These are phyloP conservation scores for Gadopsis bispinosus DNA, from an alignment of 2,797 vertebrate species.

Conservation along the genomic window DNA sequence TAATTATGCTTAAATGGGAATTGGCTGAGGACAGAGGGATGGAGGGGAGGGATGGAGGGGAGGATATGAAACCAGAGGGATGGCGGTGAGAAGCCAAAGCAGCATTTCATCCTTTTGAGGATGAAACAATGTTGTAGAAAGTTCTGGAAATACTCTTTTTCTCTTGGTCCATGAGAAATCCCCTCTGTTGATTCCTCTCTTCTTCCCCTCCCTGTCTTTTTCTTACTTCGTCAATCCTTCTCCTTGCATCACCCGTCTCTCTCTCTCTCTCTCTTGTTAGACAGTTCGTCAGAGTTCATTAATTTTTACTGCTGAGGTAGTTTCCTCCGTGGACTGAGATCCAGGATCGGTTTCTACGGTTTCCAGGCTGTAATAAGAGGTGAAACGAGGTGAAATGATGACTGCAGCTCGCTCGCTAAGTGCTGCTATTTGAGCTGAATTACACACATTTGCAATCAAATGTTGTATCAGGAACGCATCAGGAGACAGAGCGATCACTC, in stretches of 20 bases:
- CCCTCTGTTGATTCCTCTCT: background rate
- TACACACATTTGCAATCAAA: constrained; percentile 39
- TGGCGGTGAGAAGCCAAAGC: background rate
- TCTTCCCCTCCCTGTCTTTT: background rate
- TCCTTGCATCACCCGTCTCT: constrained; percentile 32
- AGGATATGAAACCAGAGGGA: constrained; percentile 19
- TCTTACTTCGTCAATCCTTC: constrained; percentile 16
- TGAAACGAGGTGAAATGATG: constrained; percentile 56
- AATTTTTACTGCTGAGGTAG: constrained; percentile 95
- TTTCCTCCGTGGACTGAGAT: constrained; percentile 78
- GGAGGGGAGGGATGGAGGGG: constrained; percentile 13
- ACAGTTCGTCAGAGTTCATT: constrained; percentile 93
- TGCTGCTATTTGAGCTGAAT: constrained; percentile 45
- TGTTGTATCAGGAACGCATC: constrained; percentile 15
- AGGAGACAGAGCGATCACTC: background rate
- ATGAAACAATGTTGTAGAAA: constrained; percentile 13
- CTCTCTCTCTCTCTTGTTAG: constrained; percentile 47
- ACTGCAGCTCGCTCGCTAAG: constrained; percentile 22
- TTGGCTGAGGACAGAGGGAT: constrained; percentile 15
- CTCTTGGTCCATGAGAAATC: constrained; percentile 18
- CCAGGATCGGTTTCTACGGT: constrained; percentile 38
- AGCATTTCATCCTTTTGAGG: background rate
- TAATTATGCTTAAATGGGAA: constrained; percentile 53
- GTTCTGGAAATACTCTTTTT: background rate
- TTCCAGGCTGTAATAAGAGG: constrained; percentile 44